A percentile compares a stretch with the other conserved stretches of the same genome.
Conservation (phyloP, 2,797 vertebrate genomes). For the Phrynocephalus guinanensis region DNA sequence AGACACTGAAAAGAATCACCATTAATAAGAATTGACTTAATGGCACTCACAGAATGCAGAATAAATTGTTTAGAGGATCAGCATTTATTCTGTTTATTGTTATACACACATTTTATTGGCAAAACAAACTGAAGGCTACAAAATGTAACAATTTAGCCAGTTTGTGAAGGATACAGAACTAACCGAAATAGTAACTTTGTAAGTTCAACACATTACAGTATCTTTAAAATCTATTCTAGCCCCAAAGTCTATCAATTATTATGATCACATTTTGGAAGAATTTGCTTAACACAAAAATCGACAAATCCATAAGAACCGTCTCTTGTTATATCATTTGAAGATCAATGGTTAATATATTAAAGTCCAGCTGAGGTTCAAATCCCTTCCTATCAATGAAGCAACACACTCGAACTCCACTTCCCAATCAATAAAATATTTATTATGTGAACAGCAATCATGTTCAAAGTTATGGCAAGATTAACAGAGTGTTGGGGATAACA, state of each 20-base stretch:
- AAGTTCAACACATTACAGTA: background rate
- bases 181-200: slow-evolving; percentile 1
- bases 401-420: background rate
- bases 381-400: background rate
- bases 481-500: background rate
- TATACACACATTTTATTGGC: background rate
- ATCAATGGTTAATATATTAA: background rate
- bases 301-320: no score
- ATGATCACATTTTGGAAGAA: no score
- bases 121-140: slow-evolving; percentile 5
- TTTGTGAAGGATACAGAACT: background rate
- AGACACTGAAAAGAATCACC: no score
- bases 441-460: background rate
- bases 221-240: no score
- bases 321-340: background rate
- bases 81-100: slow-evolving; percentile 1
- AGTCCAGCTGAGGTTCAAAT: background rate
- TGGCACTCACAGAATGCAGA: background rate
- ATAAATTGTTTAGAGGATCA: background rate
- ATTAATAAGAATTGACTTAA: no score
- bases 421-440: background rate
- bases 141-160: slow-evolving; percentile 4
- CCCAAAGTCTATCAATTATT: no score
- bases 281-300: no score
- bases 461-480: background rate